Percentiles rank a stretch among this genome's conserved stretches.
phyloP scores from a whole-genome alignment of 2,797 vertebrate genomes.

The Orientallactaga sibirica region DNA sequence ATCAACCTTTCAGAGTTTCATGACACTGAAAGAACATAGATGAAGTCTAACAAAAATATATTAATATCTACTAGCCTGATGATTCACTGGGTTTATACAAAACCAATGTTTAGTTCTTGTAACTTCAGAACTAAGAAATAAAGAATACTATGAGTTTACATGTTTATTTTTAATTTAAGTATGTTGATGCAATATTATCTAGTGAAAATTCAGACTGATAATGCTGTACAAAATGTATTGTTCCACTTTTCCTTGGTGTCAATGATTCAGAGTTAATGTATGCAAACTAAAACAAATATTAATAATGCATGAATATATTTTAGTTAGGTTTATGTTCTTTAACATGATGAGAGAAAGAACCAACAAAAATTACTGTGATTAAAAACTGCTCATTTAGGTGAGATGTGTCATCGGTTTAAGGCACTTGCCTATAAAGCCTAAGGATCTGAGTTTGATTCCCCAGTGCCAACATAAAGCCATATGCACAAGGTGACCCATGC shows the following conservation, averaged over 20 bases:
- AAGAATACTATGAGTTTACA: background rate
- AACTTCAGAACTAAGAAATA: constrained; percentile 38
- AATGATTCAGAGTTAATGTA: constrained; percentile 14
- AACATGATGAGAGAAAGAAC: background rate
- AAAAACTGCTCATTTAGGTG: background rate
- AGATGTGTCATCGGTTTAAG: too few relatives aligned
- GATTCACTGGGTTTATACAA: background rate
- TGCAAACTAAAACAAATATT: constrained; percentile 2
- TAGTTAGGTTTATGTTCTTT: constrained; percentile 15
- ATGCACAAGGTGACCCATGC: background rate
- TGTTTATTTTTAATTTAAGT: constrained; percentile 52
- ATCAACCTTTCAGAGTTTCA: background rate
- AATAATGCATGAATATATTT: background rate
- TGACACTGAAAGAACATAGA: background rate
- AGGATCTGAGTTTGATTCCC: too few relatives aligned
- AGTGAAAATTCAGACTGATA: constrained; percentile 12
- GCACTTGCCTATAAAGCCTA: too few relatives aligned
- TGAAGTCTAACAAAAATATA: background rate
- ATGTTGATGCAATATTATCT: background rate
- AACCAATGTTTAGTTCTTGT: constrained; percentile 44
- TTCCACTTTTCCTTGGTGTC: background rate
- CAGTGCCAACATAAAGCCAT: too few relatives aligned
- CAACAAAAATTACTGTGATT: background rate
- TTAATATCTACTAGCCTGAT: background rate
- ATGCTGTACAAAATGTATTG: background rate